phyloP scores from a whole-genome alignment of 2,888 invertebrate genomes.

The Euspilapteryx auroguttella region DNA sequence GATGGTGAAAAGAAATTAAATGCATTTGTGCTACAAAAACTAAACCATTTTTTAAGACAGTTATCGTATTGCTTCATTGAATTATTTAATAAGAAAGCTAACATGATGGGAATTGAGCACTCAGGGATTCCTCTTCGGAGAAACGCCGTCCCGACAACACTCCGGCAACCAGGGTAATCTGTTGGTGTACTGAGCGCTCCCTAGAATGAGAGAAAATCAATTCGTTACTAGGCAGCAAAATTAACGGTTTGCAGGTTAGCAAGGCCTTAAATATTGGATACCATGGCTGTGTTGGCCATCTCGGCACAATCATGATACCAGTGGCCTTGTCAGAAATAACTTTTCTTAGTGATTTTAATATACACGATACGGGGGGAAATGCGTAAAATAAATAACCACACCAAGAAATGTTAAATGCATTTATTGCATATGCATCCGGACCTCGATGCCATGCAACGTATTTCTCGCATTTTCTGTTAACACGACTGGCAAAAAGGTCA shows the following conservation, averaged over 20 bases:
- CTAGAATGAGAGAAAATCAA: conserved; percentile 7
- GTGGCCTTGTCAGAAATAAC: conserved; percentile 9
- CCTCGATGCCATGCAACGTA: conserved; percentile 11
- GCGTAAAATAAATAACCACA: conserved; percentile 9
- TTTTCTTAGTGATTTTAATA: conserved; percentile 8
- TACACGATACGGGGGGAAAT: conserved; percentile 10
- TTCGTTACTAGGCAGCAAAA: conserved; percentile 4
- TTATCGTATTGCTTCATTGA: conserved; percentile 8
- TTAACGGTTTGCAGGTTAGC: conserved; percentile 5
- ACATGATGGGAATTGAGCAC: conserved; percentile 4
- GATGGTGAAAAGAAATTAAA: conserved; percentile 5
- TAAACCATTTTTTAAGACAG: conserved; percentile 7
- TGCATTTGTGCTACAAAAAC: conserved; percentile 7
- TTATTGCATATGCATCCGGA: conserved; percentile 9
- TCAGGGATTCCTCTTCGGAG: conserved; percentile 5
- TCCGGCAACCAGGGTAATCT: conserved; percentile 9
- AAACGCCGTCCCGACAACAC: conserved; percentile 7
- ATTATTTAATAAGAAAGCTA: conserved; percentile 6
- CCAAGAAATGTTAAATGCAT: conserved; percentile 13
- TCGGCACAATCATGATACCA: conserved; percentile 11
- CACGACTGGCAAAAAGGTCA: conserved; percentile 5
- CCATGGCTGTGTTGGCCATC: conserved; percentile 12
- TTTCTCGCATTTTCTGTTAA: conserved; percentile 5
- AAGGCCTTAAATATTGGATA: conserved; percentile 8
- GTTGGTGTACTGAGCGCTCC: conserved; percentile 5